Percentiles rank a stretch among this genome's conserved stretches.
Evolutionary conservation across 2,888 invertebrate genomes (phyloP).

Genomic region (Stenodema calcarata): DNA sequence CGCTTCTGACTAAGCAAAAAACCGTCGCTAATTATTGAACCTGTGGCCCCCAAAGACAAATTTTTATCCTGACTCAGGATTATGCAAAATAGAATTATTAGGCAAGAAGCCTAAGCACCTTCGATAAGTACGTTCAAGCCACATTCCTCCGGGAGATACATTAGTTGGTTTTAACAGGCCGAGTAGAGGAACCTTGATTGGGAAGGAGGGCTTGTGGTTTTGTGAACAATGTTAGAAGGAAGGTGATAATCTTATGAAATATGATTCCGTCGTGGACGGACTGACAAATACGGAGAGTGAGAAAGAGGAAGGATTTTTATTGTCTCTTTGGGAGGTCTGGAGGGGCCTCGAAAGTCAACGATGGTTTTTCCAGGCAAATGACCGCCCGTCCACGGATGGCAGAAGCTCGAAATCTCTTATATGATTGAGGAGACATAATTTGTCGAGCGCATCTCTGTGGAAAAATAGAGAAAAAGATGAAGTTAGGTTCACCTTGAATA

Average conservation of each 20-base stretch:
- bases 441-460: background rate
- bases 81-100: constrained; percentile 33
- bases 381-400: background rate
- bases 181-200: background rate
- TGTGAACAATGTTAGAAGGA: constrained; percentile 30
- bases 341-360: background rate
- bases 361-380: background rate
- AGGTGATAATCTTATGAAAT: constrained; percentile 47
- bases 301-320: constrained; percentile 22
- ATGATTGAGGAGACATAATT: background rate
- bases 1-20: constrained; percentile 11
- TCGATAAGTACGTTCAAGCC: background rate
- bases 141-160: constrained; percentile 26
- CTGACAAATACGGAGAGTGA: constrained; percentile 30
- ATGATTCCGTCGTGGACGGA: constrained; percentile 27
- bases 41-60: constrained; percentile 6
- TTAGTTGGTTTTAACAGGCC: constrained; percentile 39
- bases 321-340: constrained; percentile 41
- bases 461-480: too few relatives aligned
- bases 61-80: constrained; percentile 25
- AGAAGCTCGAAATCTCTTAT: constrained; percentile 29
- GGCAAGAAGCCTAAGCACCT: background rate
- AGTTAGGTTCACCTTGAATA: too few relatives aligned
- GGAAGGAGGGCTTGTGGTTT: constrained; percentile 34
- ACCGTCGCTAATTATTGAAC: constrained; percentile 1